phyloP scores from a whole-genome alignment of 2,888 invertebrate genomes.

The Apamea monoglypha region DNA sequence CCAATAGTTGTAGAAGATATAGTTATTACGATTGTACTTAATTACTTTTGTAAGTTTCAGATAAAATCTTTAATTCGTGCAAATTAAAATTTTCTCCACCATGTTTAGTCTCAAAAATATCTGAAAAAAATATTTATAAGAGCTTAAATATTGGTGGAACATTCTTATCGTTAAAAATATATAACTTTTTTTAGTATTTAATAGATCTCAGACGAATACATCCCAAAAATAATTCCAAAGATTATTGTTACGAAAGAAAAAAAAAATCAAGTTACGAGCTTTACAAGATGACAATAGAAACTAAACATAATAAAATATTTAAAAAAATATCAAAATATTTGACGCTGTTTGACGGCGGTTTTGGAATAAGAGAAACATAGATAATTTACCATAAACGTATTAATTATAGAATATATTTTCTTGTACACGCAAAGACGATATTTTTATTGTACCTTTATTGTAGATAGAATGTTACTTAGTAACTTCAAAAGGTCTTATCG shows the following conservation, averaged over 20 bases:
- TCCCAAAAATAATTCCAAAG: constrained; percentile 83
- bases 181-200: constrained; percentile 55
- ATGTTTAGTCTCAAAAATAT: constrained; percentile 14
- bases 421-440: constrained; percentile 66
- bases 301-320: constrained; percentile 61
- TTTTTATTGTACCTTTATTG: constrained; percentile 65
- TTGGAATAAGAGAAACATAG: constrained; percentile 57
- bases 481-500: constrained; percentile 40
- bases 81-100: constrained; percentile 14
- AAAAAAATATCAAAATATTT: constrained; percentile 71
- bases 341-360: constrained; percentile 77
- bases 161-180: constrained; percentile 44
- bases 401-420: constrained; percentile 67
- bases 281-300: constrained; percentile 86
- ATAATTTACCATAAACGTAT: constrained; percentile 56
- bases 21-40: constrained; percentile 45
- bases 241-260: constrained; percentile 65
- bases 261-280: constrained; percentile 75
- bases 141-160: constrained; percentile 18
- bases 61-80: constrained; percentile 20
- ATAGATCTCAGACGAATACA: constrained; percentile 80
- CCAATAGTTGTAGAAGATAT: constrained; percentile 33
- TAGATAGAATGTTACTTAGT: constrained; percentile 62
- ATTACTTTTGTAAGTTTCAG: constrained; percentile 44
- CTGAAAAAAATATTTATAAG: background rate